Conservation (phyloP, 2,113 vertebrate species). For the Colistium nudipinnis region DNA sequence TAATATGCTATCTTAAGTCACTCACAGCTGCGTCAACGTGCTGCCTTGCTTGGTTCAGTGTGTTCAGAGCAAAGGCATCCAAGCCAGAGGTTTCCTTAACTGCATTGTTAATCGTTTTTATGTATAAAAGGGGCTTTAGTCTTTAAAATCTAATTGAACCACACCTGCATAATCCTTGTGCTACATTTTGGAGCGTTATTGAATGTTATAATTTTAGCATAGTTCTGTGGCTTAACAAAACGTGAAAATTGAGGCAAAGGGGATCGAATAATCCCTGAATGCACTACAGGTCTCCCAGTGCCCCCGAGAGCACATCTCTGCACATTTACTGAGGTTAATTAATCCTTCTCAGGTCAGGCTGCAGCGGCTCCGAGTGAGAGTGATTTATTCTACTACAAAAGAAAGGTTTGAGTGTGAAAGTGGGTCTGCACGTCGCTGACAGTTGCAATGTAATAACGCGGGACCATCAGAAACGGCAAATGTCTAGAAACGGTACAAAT, state of each 20-base stretch:
- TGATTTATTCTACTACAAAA: slow-evolving; percentile 24
- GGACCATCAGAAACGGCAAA: not conserved
- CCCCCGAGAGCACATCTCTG: slow-evolving; percentile 26
- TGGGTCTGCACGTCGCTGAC: not conserved
- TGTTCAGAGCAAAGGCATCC: too few relatives aligned
- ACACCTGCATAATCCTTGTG: not conserved
- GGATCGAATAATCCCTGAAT: not conserved
- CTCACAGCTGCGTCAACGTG: too few relatives aligned
- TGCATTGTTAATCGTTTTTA: too few relatives aligned
- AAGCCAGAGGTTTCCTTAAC: too few relatives aligned
- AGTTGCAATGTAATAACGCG: slow-evolving; percentile 13
- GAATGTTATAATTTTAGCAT: not conserved
- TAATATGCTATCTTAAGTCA: too few relatives aligned
- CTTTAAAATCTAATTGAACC: not conserved
- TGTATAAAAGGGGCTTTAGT: not conserved
- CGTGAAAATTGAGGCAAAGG: not conserved
- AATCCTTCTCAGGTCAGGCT: slow-evolving; percentile 46
- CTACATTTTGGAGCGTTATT: not conserved
- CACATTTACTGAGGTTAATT: slow-evolving; percentile 59
- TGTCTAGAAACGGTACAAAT: not conserved
- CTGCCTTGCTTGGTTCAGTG: too few relatives aligned
- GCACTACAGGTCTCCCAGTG: not conserved
- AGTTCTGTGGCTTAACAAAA: not conserved
- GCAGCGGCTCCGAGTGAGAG: slow-evolving; percentile 12
- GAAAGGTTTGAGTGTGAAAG: not conserved